Evolutionary conservation across 1,140 invertebrate species (phyloP).

Genomic region (Camponotus vicinus): DNA sequence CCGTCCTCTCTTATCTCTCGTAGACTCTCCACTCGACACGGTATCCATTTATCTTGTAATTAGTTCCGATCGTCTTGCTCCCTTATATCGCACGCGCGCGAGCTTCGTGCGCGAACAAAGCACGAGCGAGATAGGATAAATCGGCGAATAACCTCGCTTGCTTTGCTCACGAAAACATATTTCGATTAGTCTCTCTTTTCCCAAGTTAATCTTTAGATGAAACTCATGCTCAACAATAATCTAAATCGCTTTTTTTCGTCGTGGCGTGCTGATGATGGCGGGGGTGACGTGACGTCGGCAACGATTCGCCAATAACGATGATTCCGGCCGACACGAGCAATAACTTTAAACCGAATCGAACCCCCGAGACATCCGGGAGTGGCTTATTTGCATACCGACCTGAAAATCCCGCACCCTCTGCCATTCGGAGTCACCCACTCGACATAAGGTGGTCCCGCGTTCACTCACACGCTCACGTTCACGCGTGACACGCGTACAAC

Average conservation of each 20-base stretch:
- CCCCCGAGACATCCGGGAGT: slow-evolving; percentile 83
- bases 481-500: slow-evolving; percentile 51
- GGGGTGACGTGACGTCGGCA: slow-evolving; percentile 55
- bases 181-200: background rate
- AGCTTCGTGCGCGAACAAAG: slow-evolving; percentile 13
- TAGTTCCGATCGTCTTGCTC: slow-evolving; percentile 69
- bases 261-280: background rate
- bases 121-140: background rate
- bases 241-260: slow-evolving; percentile 39
- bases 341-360: slow-evolving; percentile 83
- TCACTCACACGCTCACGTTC: background rate
- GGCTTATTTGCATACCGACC: slow-evolving; percentile 84
- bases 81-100: slow-evolving; percentile 48
- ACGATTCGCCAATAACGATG: slow-evolving; percentile 74
- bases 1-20: slow-evolving; percentile 66
- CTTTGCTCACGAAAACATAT: background rate
- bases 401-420: slow-evolving; percentile 83
- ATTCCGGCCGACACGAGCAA: slow-evolving; percentile 77
- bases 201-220: background rate
- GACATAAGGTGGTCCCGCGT: slow-evolving; percentile 78
- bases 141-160: background rate
- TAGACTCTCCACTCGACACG: slow-evolving; percentile 41
- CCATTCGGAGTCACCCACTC: slow-evolving; percentile 79
- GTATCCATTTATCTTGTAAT: slow-evolving; percentile 75
- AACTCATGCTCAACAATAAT: slow-evolving; percentile 42